These are phyloP conservation scores for Acholoe squamosa DNA, from an alignment of 2,888 invertebrate species.

Conservation along the genomic window DNA sequence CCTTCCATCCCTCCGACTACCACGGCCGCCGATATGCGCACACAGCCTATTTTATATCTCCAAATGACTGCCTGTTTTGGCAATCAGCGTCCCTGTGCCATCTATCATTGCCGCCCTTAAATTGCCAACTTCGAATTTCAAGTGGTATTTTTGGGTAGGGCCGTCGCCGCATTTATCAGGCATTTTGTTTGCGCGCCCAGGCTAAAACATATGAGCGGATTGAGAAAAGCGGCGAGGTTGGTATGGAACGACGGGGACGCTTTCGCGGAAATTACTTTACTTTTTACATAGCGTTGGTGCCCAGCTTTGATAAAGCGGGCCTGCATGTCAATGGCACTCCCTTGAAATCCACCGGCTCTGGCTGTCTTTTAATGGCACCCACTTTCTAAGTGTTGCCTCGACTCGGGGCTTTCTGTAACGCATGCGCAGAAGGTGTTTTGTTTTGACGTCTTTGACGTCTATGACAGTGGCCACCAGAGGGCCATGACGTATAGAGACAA, in stretches of 20 bases:
- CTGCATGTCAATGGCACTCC: constrained; percentile 43
- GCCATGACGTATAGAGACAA: constrained; percentile 51
- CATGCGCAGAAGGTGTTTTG: constrained; percentile 3
- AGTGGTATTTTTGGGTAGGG: constrained; percentile 50
- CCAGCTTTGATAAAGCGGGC: constrained; percentile 49
- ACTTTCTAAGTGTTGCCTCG: constrained; percentile 26
- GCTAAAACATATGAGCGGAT: constrained; percentile 55
- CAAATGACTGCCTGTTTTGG: constrained; percentile 52
- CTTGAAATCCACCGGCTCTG: constrained; percentile 4
- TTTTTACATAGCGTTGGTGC: constrained; percentile 48
- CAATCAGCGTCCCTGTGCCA: constrained; percentile 33
- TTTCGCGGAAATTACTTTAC: constrained; percentile 61
- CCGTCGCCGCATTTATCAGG: constrained; percentile 49
- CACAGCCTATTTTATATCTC: constrained; percentile 50
- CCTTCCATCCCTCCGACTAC: background rate
- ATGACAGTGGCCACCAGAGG: constrained; percentile 46
- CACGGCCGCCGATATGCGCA: constrained; percentile 49
- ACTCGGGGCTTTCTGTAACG: constrained; percentile 35
- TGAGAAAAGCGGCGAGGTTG: constrained; percentile 31
- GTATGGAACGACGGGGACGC: background rate
- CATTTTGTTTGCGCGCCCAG: constrained; percentile 47
- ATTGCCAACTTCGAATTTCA: constrained; percentile 62
- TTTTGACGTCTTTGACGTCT: constrained; percentile 56
- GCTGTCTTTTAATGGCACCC: constrained; percentile 36
- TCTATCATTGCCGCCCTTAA: constrained; percentile 52